Percentiles rank a stretch among this genome's conserved stretches.
Evolutionary conservation across 2,797 vertebrate genomes (phyloP).

Genomic region (Micropoecilia bifurca): DNA sequence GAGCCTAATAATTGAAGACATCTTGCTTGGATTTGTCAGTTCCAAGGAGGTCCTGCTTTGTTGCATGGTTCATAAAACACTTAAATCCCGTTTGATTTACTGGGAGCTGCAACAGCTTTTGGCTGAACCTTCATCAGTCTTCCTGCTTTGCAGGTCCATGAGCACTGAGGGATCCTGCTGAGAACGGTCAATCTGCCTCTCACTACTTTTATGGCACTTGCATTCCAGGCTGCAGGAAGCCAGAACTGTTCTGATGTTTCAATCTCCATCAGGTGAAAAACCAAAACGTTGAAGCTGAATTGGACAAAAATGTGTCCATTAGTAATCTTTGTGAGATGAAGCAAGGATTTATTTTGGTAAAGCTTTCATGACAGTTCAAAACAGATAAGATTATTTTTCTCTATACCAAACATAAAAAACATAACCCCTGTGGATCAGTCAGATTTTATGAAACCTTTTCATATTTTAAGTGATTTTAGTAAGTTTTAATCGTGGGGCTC

Average conservation of each 20-base stretch:
- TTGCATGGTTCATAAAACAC: constrained; percentile 58
- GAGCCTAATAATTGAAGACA: constrained; percentile 52
- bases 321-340: neutral
- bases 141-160: constrained; percentile 55
- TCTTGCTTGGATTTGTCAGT: constrained; percentile 52
- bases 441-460: neutral
- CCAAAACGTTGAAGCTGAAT: neutral
- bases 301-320: neutral
- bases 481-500: too few species aligned
- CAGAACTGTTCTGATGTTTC: neutral
- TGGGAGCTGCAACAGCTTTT: constrained; percentile 61
- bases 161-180: constrained; percentile 46
- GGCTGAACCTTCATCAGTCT: constrained; percentile 66
- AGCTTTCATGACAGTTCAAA: neutral
- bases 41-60: constrained; percentile 50
- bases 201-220: constrained; percentile 6
- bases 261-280: neutral
- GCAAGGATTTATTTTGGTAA: neutral
- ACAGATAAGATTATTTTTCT: neutral
- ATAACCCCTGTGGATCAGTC: neutral
- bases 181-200: constrained; percentile 32
- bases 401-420: neutral
- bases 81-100: constrained; percentile 63
- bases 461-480: neutral
- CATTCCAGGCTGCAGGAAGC: neutral